Evolutionary conservation across 2,113 vertebrate genomes (phyloP).

Genomic region (Eclectus roratus): DNA sequence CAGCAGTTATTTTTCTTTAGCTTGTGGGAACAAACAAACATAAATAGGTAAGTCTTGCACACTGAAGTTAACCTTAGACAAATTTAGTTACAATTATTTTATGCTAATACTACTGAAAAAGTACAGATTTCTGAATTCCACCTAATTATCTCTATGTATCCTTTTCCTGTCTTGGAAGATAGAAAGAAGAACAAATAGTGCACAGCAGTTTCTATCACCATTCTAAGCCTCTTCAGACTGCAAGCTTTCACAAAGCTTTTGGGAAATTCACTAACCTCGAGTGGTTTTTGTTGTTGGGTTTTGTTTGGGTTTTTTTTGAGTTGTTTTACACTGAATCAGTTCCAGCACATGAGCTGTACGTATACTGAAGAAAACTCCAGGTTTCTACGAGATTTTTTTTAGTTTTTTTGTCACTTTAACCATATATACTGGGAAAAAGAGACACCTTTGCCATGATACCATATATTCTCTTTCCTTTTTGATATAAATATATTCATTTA

Average conservation of each 20-base stretch:
- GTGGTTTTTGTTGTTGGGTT: not conserved
- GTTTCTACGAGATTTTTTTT: not conserved
- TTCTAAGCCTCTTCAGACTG: not conserved
- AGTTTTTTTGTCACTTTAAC: not conserved
- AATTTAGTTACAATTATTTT: not conserved
- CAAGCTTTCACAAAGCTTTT: not conserved
- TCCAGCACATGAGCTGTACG: not conserved
- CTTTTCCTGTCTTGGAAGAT: accelerated
- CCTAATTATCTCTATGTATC: not conserved
- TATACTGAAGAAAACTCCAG: not conserved
- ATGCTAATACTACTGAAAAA: not conserved
- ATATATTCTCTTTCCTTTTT: not conserved
- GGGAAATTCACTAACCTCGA: not conserved
- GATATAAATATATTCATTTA: not conserved
- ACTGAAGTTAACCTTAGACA: not conserved
- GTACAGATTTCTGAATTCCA: not conserved
- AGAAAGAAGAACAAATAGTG: not conserved
- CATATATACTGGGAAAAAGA: not conserved
- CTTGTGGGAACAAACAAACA: not conserved
- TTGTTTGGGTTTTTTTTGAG: not conserved
- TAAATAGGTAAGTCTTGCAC: not conserved
- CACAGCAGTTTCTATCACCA: not conserved
- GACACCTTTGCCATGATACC: not conserved
- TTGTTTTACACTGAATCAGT: not conserved
- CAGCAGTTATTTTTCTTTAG: not conserved